phyloP scores from a whole-genome alignment of 2,797 vertebrate genomes.

The Scomberomorus guttatus region DNA sequence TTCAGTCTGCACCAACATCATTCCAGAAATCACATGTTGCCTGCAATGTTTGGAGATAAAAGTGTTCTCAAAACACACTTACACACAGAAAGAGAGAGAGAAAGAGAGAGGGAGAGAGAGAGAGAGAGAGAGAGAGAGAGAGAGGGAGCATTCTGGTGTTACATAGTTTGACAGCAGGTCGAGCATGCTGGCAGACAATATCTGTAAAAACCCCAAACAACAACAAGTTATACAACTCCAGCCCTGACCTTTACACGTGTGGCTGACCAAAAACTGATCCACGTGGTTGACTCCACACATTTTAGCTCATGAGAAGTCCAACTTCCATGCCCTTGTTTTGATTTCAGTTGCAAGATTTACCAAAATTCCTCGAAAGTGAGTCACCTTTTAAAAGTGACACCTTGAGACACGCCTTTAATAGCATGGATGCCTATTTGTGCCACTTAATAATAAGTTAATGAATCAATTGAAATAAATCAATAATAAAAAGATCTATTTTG shows the following conservation, averaged over 20 bases:
- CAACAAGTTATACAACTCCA: constrained; percentile 32
- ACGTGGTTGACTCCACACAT: constrained; percentile 17
- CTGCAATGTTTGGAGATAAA: constrained; percentile 17
- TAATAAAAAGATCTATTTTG: not conserved
- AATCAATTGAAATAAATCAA: not conserved
- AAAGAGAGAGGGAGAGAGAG: too few species aligned
- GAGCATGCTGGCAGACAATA: constrained; percentile 5
- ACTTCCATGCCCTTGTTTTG: not conserved
- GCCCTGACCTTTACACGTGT: constrained; percentile 10
- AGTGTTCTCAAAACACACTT: constrained; percentile 2
- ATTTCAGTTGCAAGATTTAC: not conserved
- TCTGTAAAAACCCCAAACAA: constrained; percentile 10
- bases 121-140: too few species aligned
- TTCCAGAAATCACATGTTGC: constrained; percentile 35
- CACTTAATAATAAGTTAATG: not conserved
- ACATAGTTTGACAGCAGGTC: constrained; percentile 13
- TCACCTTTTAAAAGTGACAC: not conserved
- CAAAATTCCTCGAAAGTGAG: not conserved
- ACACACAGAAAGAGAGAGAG: not conserved
- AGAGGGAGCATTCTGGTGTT: not conserved
- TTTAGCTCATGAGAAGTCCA: constrained; percentile 20
- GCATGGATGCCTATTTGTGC: not conserved
- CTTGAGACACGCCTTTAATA: not conserved
- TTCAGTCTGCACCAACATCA: constrained; percentile 13
- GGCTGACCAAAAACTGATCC: constrained; percentile 11